Base-by-base conservation (phyloP, 2,113 vertebrate species). In the Ranitomeya imitator region DNA sequence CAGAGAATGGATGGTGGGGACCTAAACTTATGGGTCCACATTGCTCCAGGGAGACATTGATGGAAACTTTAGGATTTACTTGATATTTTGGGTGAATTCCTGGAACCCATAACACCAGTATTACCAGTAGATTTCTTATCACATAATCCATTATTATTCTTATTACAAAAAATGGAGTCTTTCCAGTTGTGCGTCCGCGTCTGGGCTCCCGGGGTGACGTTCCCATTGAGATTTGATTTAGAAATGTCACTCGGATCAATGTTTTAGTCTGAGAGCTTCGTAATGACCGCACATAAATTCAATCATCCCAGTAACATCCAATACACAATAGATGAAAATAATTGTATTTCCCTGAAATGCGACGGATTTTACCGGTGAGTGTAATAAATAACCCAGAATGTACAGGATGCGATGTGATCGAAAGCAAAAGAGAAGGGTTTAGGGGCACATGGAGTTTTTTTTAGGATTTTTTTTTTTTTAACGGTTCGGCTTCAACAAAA, bases 211-310 rank as follows among this genome's bases (percentile, higher is more conserved):
- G 16, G 73, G 73, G 26, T 45, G 15, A 76, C 13, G 73, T 71
- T 71, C 15, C 73, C 37, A 45, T 76, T 18, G 74, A 77, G 74
- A 77, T 77, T 21, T 52, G 74, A 77, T 77, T 77, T 77, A 21
- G 74, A 77, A 77, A 77, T 77, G 74, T 77, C 37, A 77, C 2
- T 77, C 21, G 74, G 74, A 77, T 77, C 74, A 77, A 77, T 77
- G 37, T 77, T 77, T 73, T 52, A 51, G 74, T 77, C 74, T 77
- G 74, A 37, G 45, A 52, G 73, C 37, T 10, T 52, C 37, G 74
- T 52, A 77, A 51, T 52, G 74, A 19, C 37, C 7, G 23, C 69
- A 19, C 6, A 10, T 77, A 77, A 77, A 77, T 77, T 31, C 45
- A 77, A 77, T 77, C 37, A 77, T 77, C 7, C 31, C 45, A 6